Evolutionary conservation across 2,797 vertebrate genomes (phyloP), one percentile per base, ranked within the genome.

Genomic region (Yasuhikotakia modesta): DNA sequence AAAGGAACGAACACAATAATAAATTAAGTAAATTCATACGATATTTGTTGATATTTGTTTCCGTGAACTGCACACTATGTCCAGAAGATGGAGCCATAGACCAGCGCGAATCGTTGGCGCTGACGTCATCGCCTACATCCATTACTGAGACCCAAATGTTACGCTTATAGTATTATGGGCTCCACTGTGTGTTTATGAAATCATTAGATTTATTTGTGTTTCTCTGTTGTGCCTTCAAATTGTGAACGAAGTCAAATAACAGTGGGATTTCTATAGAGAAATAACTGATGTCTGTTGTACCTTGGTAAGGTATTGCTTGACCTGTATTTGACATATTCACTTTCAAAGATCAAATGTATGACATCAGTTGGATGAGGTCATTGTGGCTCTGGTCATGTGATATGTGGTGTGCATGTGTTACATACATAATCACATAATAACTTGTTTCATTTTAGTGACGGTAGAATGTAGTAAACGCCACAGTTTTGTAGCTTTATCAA

Each of bases 31-130:
- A n/a, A n/a, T n/a, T n/a, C n/a, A n/a, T n/a, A n/a, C n/a, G n/a
- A n/a, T n/a, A 10, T 19, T 22, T 16, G 12, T 27, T 74, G 5
- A 14, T n/a, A 19, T 32, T 55, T n/a, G 48, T 64, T 72, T 30
- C 17, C n/a, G 58, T 50, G 45, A 52, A n/a, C 22, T 79, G 53
- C 53, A 32, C 16, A 67, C 1, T 32, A 24, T 75, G 73, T 32
- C 30, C 82, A 76, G 61, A 73, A 80, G 85, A 72, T 75, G 76
- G 77, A 24, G 57, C 61, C 73, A 73, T 75, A 11, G 45, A 8
- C 67, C n/a, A n/a, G n/a, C n/a, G n/a, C 77, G 55, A 21, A 46
- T 43, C 24, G n/a, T 14, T 1, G 4, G 14, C n/a, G 2, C 30
- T 17, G 22, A 16, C 2, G 5, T 12, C 53, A 17, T 24, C 61